These are phyloP conservation scores for Bovichtus diacanthus DNA, from an alignment of 2,797 vertebrate genomes.

Conservation along the genomic window DNA sequence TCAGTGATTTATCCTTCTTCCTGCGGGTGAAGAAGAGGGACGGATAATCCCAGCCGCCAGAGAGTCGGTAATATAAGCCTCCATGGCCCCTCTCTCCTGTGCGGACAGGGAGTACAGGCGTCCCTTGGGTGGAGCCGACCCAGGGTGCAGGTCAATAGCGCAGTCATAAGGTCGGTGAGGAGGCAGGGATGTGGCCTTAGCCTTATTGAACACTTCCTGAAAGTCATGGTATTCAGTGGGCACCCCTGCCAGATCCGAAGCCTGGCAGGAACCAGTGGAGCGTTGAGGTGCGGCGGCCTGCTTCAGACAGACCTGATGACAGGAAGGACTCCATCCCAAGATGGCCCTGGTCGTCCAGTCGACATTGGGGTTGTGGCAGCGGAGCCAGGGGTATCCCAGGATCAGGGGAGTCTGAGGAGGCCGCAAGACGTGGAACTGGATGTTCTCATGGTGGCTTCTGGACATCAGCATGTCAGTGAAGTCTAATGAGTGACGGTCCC, in stretches of 20 bases:
- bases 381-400: too few relatives aligned
- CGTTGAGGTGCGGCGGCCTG: neutral
- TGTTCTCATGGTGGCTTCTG: too few relatives aligned
- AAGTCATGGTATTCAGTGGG: neutral
- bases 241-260: neutral
- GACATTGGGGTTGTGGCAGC: too few relatives aligned
- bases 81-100: neutral
- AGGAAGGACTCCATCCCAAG: neutral
- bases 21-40: neutral
- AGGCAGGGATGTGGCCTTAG: neutral
- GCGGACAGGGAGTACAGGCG: neutral
- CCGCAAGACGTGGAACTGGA: too few relatives aligned
- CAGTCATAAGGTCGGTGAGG: neutral
- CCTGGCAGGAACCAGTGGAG: fast-evolving
- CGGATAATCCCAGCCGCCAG: neutral
- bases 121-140: neutral
- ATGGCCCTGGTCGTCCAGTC: neutral
- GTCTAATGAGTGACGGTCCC: too few relatives aligned
- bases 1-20: neutral
- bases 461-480: too few relatives aligned
- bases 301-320: neutral
- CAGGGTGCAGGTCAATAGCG: neutral
- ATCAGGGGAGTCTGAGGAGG: too few relatives aligned
- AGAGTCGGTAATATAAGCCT: neutral
- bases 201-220: neutral